Percentiles rank a stretch among this genome's conserved stretches.
Conservation (phyloP, 2,113 vertebrate genomes). For the Gallinago jamesoni region DNA sequence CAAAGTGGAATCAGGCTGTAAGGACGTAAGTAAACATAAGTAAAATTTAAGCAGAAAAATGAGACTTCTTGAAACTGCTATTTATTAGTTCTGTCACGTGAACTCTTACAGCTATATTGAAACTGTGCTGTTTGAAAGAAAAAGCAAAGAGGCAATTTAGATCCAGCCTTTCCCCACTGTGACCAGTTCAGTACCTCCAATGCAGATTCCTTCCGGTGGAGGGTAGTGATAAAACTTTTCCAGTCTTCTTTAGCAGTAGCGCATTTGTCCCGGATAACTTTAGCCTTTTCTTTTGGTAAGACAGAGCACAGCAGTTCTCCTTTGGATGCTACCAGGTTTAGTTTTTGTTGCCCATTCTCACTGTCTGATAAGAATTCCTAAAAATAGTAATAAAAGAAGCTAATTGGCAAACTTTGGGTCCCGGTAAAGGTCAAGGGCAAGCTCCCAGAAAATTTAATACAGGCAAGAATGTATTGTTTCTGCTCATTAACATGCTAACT, state of each 20-base stretch:
- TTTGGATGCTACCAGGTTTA: slow-evolving; percentile 84
- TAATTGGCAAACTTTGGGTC: background rate
- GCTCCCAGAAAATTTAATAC: background rate
- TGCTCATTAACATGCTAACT: background rate
- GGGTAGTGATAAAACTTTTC: slow-evolving; percentile 87
- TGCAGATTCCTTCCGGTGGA: slow-evolving; percentile 86
- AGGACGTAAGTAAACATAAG: background rate
- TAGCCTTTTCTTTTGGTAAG: slow-evolving; percentile 84
- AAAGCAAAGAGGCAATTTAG: background rate
- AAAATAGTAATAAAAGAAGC: background rate
- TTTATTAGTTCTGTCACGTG: background rate
- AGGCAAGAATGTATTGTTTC: background rate
- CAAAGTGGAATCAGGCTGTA: background rate
- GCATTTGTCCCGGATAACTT: slow-evolving; percentile 83
- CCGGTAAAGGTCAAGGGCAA: background rate
- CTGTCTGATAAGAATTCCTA: slow-evolving; percentile 93
- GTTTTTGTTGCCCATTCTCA: slow-evolving; percentile 90
- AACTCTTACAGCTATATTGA: background rate
- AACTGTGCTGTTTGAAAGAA: background rate
- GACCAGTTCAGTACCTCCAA: slow-evolving; percentile 81
- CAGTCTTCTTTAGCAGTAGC: slow-evolving; percentile 87
- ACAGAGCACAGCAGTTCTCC: slow-evolving; percentile 88
- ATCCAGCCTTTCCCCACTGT: background rate
- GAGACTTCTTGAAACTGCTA: background rate
- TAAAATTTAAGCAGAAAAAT: background rate